Evolutionary conservation across 2,113 vertebrate species (phyloP), one percentile per base, ranked within the genome.

Genomic region (Siniperca chuatsi): DNA sequence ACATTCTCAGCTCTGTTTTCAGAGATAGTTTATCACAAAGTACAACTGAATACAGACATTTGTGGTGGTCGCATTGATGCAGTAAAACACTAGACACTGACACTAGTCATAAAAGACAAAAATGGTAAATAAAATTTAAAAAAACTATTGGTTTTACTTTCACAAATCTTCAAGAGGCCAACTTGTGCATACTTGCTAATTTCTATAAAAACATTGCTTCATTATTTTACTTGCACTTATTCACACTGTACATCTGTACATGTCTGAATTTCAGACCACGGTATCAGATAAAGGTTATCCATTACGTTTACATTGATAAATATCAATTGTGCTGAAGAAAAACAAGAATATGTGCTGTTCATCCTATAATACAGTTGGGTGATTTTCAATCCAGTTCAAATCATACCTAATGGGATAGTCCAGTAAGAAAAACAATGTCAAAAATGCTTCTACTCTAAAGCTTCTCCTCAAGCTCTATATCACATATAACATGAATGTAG

Each of bases 1-100:
- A 40, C 48, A 37, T 64, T 57, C 66, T 78, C 68, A 12, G 62
- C 78, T 81, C 68, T 46, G 73, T n/a, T 69, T 86, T 65, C 46
- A 66, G 52, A 82, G 87, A 85, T 46, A 73, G 18, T 82, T 76
- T 37, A 72, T 80, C 77, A 86, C 77, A 68, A 48, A 67, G 73
- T 35, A 42, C 37, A 60, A 78, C 1, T 25, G 61, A 68, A 80
- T 11, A 35, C 54, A 65, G 25, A 81, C 67, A 57, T 75, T 78
- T 42, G 48, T 78, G 76, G 71, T 57, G 11, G 64, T 79, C 8
- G 33, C 71, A 35, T 79, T 15, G 69, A 61, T 61, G 65, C 52
- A 52, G 64, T 13, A 9, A 65, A n/a, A 20, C 75, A 15, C 13
- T 9, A 1, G 25, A 48, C 57, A 20, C 40, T 35, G 66, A 62